Evolutionary conservation across 1,140 invertebrate genomes (phyloP), one percentile per base, ranked within the genome.

Genomic region (Rhagoletis pomonella): DNA sequence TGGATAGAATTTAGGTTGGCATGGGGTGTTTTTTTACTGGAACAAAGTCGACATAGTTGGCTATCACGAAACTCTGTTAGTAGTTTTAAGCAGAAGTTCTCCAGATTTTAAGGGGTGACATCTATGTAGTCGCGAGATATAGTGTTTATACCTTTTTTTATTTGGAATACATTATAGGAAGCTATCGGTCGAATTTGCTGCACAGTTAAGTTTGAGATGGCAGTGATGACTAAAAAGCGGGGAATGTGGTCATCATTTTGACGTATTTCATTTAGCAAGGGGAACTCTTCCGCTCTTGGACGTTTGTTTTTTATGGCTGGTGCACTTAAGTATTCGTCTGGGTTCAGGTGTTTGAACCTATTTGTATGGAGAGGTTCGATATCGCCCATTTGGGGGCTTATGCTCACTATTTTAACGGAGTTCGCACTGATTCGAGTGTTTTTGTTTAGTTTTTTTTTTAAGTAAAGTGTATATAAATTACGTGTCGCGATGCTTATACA

Each of bases 81-180:
- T 44, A 1, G 86, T 47, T 73, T 87, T 73, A 17, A 87, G 73
- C 10, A 77, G 42, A 10, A 77, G 17, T 7, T 87, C 86, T 4
- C 65, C 86, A 44, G 62, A 58, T 39, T 29, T 55, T n/a, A 77
- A 19, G 58, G 47, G 4, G 64, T 58, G 58, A 73, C 86, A 12
- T 77, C 50, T 9, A 17, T 19, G 29, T 73, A 87, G 12, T 87
- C 86, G 2, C 4, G 3, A 17, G 2, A 17, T 17, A 87, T 73
- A 29, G 73, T 44, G 3, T 87, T 87, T 3, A 87, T 14, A 29
- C 86, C 64, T 87, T 29, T 73, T 73, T 69, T 47, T 29, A 87
- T 87, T 29, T 87, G 86, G 39, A 73, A 87, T 3, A 87, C 86
- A 44, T 87, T 87, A 47, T 87, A 59, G 4, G 86, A 55, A 29